Conservation (phyloP, 1,140 invertebrate genomes). For the Drosophila miranda region DNA sequence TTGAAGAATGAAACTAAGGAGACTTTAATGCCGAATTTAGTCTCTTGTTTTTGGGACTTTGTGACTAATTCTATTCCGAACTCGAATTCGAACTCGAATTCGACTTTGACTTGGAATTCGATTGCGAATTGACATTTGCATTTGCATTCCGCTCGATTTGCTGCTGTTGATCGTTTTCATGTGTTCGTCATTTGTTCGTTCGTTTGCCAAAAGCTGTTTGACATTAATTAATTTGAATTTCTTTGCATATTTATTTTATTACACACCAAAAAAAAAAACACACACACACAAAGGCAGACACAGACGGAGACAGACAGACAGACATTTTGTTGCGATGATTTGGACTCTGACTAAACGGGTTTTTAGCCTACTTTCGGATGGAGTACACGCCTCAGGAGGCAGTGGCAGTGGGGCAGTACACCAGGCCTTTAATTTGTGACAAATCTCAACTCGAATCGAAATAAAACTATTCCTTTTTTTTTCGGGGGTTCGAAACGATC, state of each 20-base stretch:
- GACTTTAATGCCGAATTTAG: slow-evolving; percentile 6
- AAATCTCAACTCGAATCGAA: slow-evolving; percentile 15
- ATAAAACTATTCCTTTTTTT: slow-evolving; percentile 6
- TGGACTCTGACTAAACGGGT: slow-evolving; percentile 25
- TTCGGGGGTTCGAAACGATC: not conserved
- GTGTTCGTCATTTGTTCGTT: slow-evolving; percentile 35
- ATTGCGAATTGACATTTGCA: slow-evolving; percentile 13
- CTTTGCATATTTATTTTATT: slow-evolving; percentile 76
- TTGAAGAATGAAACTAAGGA: too few relatives aligned
- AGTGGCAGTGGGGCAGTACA: slow-evolving; percentile 9
- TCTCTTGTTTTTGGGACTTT: not conserved
- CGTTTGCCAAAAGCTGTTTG: slow-evolving; percentile 53
- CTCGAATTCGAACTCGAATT: slow-evolving; percentile 16
- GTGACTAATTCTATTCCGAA: slow-evolving; percentile 42
- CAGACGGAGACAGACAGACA: not conserved
- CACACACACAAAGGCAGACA: slow-evolving; percentile 2
- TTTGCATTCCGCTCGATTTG: slow-evolving; percentile 31
- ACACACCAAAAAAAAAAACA: slow-evolving; percentile 24
- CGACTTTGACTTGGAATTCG: not conserved
- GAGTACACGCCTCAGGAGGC: too few relatives aligned
- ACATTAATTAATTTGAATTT: slow-evolving; percentile 74
- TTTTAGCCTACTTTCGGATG: slow-evolving; percentile 30
- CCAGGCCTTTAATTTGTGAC: slow-evolving; percentile 9
- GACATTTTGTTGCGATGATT: slow-evolving; percentile 18
- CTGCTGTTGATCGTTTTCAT: slow-evolving; percentile 34